Conservation (phyloP, 2,888 invertebrate species). For the Andrena marginata region DNA sequence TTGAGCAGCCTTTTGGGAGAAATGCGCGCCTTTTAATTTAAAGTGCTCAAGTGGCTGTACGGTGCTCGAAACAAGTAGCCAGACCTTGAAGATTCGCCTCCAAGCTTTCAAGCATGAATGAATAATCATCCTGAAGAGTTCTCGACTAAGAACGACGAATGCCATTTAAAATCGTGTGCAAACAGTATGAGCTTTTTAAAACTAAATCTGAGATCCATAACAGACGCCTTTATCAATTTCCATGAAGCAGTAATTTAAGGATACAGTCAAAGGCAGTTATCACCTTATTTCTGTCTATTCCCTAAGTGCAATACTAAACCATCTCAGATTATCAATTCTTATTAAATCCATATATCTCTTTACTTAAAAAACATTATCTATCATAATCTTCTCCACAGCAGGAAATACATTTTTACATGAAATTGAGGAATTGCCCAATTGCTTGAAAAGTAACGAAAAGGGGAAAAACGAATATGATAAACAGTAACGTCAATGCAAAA, state of each 20-base stretch:
- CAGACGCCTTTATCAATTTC: not conserved
- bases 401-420: too few species aligned
- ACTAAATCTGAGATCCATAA: not conserved
- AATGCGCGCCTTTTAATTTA: conserved; percentile 1
- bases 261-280: not conserved
- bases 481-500: conserved; percentile 9
- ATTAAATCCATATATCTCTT: too few species aligned
- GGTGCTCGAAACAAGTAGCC: conserved; percentile 7
- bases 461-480: not conserved
- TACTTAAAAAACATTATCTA: too few species aligned
- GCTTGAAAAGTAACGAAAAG: too few species aligned
- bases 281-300: too few species aligned
- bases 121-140: not conserved
- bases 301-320: too few species aligned
- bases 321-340: too few species aligned
- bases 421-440: too few species aligned
- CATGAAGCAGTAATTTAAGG: not conserved
- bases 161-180: not conserved
- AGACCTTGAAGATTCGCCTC: not conserved
- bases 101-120: conserved; percentile 7
- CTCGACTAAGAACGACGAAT: not conserved
- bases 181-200: not conserved
- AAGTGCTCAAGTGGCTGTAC: conserved; percentile 13
- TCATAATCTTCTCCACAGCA: too few species aligned
- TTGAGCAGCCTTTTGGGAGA: not conserved